Conservation (phyloP, 2,113 vertebrate genomes). For the Ictidomys tridecemlineatus region DNA sequence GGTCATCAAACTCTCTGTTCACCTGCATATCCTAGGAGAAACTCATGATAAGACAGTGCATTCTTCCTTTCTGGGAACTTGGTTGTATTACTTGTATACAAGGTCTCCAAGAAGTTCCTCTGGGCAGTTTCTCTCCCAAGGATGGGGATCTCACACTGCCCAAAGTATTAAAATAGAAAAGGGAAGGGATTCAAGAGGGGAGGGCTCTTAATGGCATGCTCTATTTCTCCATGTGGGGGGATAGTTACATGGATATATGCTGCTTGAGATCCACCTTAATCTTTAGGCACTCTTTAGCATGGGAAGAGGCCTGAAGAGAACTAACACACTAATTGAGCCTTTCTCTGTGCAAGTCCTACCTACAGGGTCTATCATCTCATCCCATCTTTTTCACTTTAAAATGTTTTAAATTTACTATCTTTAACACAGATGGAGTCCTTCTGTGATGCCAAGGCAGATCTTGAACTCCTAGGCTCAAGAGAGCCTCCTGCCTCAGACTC, state of each 20-base stretch:
- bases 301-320: not conserved
- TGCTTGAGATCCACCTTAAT: not conserved
- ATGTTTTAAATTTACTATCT: too few relatives aligned
- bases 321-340: not conserved
- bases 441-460: too few relatives aligned
- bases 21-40: conserved; percentile 88
- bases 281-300: not conserved
- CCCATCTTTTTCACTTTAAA: not conserved
- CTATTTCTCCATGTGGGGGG: not conserved
- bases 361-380: not conserved
- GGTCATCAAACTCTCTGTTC: conserved; percentile 90
- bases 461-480: not conserved
- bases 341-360: not conserved
- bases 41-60: not conserved
- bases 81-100: not conserved
- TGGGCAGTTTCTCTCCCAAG: not conserved
- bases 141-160: not conserved
- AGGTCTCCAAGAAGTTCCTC: not conserved
- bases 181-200: not conserved
- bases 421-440: not conserved
- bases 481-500: too few relatives aligned
- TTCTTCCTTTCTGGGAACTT: not conserved
- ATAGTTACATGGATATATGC: not conserved
- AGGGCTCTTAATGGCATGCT: not conserved
- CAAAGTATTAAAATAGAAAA: conserved; percentile 17